These are phyloP conservation scores for Watsonalla binaria DNA, from an alignment of 2,888 invertebrate species.

Conservation along the genomic window DNA sequence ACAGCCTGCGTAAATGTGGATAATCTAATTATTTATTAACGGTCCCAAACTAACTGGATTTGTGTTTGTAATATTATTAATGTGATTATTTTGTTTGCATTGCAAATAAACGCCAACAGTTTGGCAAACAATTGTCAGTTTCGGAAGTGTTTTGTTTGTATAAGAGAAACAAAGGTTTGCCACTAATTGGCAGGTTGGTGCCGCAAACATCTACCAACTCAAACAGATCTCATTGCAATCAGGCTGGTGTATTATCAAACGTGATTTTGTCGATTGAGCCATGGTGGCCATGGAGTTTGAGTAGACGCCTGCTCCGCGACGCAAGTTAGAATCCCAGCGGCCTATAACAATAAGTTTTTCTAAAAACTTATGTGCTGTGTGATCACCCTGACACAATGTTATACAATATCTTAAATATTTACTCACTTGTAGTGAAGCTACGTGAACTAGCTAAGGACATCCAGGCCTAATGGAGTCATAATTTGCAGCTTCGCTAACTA, in stretches of 20 bases:
- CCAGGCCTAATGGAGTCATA: slow-evolving; percentile 72
- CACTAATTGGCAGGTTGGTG: slow-evolving; percentile 8
- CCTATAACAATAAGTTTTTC: too few relatives aligned
- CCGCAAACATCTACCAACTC: slow-evolving; percentile 1
- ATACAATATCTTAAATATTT: slow-evolving; percentile 15
- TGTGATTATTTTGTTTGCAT: slow-evolving; percentile 39
- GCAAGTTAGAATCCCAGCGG: too few relatives aligned
- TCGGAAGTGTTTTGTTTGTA: slow-evolving; percentile 12
- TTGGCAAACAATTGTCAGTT: slow-evolving; percentile 30
- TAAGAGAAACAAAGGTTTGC: slow-evolving; percentile 14
- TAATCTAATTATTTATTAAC: slow-evolving; percentile 30
- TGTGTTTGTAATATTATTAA: slow-evolving; percentile 53
- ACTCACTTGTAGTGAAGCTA: too few relatives aligned
- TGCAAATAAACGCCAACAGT: slow-evolving; percentile 35
- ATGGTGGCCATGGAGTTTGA: too few relatives aligned
- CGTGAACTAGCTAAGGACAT: slow-evolving; percentile 64
- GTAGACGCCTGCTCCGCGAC: too few relatives aligned
- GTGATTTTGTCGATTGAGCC: neutral
- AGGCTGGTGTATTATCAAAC: neutral
- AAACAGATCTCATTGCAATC: slow-evolving; percentile 3
- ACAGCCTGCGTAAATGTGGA: slow-evolving; percentile 24
- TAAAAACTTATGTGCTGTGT: too few relatives aligned
- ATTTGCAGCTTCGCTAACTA: slow-evolving; percentile 73
- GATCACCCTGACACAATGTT: too few relatives aligned
- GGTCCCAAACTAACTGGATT: slow-evolving; percentile 39